These are phyloP conservation scores for Ceriagrion tenellum DNA, from an alignment of 2,888 invertebrate genomes.

Conservation along the genomic window DNA sequence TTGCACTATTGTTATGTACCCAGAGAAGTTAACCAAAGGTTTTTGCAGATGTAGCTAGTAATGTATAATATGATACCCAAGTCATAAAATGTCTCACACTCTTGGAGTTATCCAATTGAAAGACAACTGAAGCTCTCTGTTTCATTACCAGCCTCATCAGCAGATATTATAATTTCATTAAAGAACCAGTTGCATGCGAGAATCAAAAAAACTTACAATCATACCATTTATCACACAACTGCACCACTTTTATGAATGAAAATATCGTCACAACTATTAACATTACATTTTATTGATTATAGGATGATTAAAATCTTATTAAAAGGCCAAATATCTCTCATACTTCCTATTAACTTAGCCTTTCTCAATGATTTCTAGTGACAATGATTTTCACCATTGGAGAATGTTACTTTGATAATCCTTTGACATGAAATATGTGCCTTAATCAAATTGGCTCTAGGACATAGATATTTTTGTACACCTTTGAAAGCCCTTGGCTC, in stretches of 20 bases:
- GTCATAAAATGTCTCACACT: constrained; percentile 44
- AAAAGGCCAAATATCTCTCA: constrained; percentile 50
- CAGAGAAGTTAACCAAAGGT: constrained; percentile 50
- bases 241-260: constrained; percentile 60
- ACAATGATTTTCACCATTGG: constrained; percentile 28
- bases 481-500: constrained; percentile 62
- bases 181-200: constrained; percentile 33
- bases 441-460: constrained; percentile 63
- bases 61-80: constrained; percentile 49
- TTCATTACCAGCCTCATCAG: constrained; percentile 52
- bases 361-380: constrained; percentile 49
- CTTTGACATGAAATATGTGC: constrained; percentile 42
- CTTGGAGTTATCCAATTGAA: constrained; percentile 49
- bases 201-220: constrained; percentile 43
- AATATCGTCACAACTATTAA: constrained; percentile 57
- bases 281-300: constrained; percentile 46
- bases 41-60: constrained; percentile 59
- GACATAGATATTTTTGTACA: constrained; percentile 61
- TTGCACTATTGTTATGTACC: constrained; percentile 56
- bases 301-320: constrained; percentile 47
- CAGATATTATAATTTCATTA: neutral
- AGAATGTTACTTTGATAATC: constrained; percentile 34
- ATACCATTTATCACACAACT: constrained; percentile 46
- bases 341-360: neutral
- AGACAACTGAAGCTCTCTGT: constrained; percentile 61